Evolutionary conservation across 2,113 vertebrate species (phyloP), one percentile per base, ranked within the genome.

Genomic region (Muntiacus reevesi): DNA sequence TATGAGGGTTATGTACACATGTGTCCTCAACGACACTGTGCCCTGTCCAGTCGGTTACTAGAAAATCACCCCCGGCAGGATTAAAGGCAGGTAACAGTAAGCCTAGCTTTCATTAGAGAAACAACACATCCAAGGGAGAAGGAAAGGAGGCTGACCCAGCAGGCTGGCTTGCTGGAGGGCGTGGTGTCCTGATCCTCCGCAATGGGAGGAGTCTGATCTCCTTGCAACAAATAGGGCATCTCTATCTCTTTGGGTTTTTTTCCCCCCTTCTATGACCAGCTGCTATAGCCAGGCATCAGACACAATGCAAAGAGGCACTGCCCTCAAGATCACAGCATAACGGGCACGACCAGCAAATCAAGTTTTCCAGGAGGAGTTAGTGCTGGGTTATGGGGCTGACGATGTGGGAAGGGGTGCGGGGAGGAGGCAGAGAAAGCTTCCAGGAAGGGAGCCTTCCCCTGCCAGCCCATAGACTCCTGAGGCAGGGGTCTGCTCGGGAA

Each of bases 1-100:
- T 25, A 7, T 50, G 40, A 57, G 27, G 7, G 27, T 11, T 12
- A 15, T 11, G 5, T 40, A 16, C 6, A 15, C 1, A 40, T 2
- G 1, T 19, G 19, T 5, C 7, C 30, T 89, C 55, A 4, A 67
- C 25, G 3, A n/a, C 2, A 6, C 0, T 1, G 7, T 30, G 17
- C 52, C 23, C 19, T 50, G 59, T 16, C 43, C 50, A 52, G n/a
- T 15, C 2, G 0, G 14, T 36, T 2, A 43, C 14, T 50, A 4
- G 2, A 67, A 85, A n/a, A 57, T 5, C 43, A 30, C 12, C 60
- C 36, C 47, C 6, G 7, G 13, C 1, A 81, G 9, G 74, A 47
- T 30, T 43, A n/a, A 67, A 50, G 50, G 55, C 11, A n/a, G 57
- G 6, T 19, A 23, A 17, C 9, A 84, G 16, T 7, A 83, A 43